Conservation (phyloP, 2,113 vertebrate species). For the Numenius arquata region DNA sequence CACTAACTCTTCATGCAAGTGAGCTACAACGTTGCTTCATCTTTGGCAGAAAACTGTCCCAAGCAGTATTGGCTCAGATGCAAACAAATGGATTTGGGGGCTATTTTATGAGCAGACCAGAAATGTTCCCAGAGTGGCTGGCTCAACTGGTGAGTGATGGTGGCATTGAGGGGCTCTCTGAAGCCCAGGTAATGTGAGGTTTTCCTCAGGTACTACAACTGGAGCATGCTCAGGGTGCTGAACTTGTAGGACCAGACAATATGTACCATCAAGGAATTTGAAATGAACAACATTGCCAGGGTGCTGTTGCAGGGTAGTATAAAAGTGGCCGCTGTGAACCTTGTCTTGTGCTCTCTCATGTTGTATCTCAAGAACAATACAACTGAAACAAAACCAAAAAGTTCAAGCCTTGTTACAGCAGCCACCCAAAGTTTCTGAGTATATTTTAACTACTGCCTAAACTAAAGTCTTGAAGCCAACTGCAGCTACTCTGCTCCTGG, state of each 20-base stretch:
- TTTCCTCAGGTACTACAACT: not conserved
- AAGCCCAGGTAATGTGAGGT: not conserved
- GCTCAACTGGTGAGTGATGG: not conserved
- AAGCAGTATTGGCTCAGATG: not conserved
- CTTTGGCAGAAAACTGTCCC: not conserved
- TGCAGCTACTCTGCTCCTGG: not conserved
- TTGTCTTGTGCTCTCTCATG: not conserved
- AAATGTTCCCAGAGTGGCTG: not conserved
- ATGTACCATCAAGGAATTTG: not conserved
- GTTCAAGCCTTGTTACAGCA: not conserved
- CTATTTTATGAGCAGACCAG: not conserved
- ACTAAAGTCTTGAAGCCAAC: not conserved
- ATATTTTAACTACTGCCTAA: not conserved
- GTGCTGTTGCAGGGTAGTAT: not conserved
- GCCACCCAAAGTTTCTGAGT: not conserved
- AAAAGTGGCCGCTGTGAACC: not conserved
- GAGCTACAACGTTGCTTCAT: accelerated
- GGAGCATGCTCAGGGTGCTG: not conserved
- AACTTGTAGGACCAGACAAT: not conserved
- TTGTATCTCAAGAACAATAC: not conserved
- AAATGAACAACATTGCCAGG: not conserved
- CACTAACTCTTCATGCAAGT: not conserved
- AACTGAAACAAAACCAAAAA: not conserved
- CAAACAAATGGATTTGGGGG: not conserved
- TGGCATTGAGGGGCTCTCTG: not conserved